These are phyloP conservation scores for Euwallacea fornicatus DNA, from an alignment of 1,140 invertebrate genomes.

Conservation along the genomic window DNA sequence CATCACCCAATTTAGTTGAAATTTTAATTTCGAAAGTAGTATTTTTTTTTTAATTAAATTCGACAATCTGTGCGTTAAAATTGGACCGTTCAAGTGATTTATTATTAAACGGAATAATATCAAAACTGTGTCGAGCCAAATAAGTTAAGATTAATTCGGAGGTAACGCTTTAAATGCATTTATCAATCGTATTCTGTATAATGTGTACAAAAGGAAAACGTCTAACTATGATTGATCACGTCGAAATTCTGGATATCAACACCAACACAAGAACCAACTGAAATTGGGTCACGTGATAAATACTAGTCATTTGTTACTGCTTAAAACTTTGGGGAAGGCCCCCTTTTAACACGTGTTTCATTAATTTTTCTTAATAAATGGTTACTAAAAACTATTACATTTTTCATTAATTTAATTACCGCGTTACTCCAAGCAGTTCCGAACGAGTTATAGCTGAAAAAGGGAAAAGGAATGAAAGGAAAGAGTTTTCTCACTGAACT, in stretches of 20 bases:
- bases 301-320: not conserved
- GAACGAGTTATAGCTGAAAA: not conserved
- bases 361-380: too few relatives aligned
- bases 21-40: too few relatives aligned
- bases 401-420: not conserved
- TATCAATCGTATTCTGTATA: conserved; percentile 14
- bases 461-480: conserved; percentile 12
- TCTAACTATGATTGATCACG: conserved; percentile 10
- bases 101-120: conserved; percentile 21
- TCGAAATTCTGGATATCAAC: conserved; percentile 9
- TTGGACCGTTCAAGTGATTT: conserved; percentile 17
- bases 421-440: not conserved
- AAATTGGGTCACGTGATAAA: conserved; percentile 8
- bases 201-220: conserved; percentile 15
- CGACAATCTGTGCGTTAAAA: not conserved
- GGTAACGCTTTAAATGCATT: conserved; percentile 16
- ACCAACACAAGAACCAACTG: not conserved
- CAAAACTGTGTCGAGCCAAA: conserved; percentile 18
- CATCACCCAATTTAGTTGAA: too few relatives aligned
- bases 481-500: conserved; percentile 11
- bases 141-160: conserved; percentile 22
- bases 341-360: not conserved
- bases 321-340: not conserved
- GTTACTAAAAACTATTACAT: too few relatives aligned
- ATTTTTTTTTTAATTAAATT: not conserved